A percentile compares a stretch with the other conserved stretches of the same genome.
phyloP scores from a whole-genome alignment of 2,888 invertebrate genomes.

The Hirtodrosophila cameraria region DNA sequence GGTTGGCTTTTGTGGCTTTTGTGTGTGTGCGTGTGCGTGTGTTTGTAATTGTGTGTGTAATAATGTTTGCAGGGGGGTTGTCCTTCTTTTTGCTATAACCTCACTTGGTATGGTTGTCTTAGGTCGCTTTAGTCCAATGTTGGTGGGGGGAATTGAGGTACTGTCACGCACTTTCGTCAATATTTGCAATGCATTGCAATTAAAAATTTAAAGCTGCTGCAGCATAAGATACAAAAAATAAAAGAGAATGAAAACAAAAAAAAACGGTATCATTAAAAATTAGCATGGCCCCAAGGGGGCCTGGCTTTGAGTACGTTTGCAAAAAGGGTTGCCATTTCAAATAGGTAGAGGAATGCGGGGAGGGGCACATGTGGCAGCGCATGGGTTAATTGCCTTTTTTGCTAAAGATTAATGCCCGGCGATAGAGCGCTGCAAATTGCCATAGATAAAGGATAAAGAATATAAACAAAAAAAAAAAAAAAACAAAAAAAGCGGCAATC shows the following conservation, averaged over 20 bases:
- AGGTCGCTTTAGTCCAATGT: conserved; percentile 17
- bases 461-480: conserved; percentile 10
- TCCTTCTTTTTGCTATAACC: background rate
- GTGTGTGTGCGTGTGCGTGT: background rate
- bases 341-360: background rate
- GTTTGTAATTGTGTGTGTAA: background rate
- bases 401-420: conserved; percentile 31
- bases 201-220: conserved; percentile 52
- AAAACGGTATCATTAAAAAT: conserved; percentile 48
- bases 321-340: conserved; percentile 20
- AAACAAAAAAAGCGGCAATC: conserved; percentile 1
- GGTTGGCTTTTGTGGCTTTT: conserved; percentile 58
- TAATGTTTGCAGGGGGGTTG: conserved; percentile 34
- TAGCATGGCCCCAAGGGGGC: conserved; percentile 19
- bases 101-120: conserved; percentile 13
- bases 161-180: conserved; percentile 67
- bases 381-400: conserved; percentile 53
- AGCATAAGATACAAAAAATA: conserved; percentile 9
- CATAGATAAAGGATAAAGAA: conserved; percentile 32
- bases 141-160: background rate
- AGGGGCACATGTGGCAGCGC: no score
- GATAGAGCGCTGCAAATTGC: conserved; percentile 48
- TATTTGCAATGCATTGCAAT: conserved; percentile 66
- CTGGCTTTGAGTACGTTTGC: background rate
- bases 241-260: background rate